Conservation (phyloP, 2,113 vertebrate genomes). For the Cettia cetti region DNA sequence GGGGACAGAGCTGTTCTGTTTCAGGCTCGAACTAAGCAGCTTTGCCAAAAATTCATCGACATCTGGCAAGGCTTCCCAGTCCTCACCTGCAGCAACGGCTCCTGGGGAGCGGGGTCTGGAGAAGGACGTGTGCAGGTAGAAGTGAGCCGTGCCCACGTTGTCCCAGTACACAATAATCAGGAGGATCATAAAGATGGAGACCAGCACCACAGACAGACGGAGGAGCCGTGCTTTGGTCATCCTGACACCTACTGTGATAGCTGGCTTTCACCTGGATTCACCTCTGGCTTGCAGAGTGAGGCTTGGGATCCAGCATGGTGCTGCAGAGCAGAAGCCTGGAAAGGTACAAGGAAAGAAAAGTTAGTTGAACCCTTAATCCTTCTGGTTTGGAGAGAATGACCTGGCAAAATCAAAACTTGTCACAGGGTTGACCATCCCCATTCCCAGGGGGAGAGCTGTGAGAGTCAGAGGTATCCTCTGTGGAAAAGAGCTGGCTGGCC, state of each 20-base stretch:
- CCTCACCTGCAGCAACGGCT: background rate
- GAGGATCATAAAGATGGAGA: conserved; percentile 90
- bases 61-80: conserved; percentile 72
- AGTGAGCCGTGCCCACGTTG: conserved; percentile 85
- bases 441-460: background rate
- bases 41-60: conserved; percentile 87
- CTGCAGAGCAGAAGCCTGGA: conserved; percentile 38
- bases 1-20: background rate
- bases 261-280: conserved; percentile 37
- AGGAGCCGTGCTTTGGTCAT: conserved; percentile 92
- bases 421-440: rapidly evolving
- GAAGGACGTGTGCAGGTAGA: conserved; percentile 84
- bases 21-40: conserved; percentile 62
- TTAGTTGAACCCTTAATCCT: background rate
- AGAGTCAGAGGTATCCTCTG: background rate
- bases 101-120: conserved; percentile 76
- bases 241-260: conserved; percentile 40
- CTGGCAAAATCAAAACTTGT: background rate
- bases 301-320: conserved; percentile 7
- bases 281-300: background rate
- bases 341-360: background rate
- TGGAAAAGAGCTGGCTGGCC: background rate
- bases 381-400: background rate
- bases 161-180: conserved; percentile 98
- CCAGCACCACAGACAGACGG: conserved; percentile 86